phyloP scores from a whole-genome alignment of 2,113 vertebrate species.

The Eulemur macaco region DNA sequence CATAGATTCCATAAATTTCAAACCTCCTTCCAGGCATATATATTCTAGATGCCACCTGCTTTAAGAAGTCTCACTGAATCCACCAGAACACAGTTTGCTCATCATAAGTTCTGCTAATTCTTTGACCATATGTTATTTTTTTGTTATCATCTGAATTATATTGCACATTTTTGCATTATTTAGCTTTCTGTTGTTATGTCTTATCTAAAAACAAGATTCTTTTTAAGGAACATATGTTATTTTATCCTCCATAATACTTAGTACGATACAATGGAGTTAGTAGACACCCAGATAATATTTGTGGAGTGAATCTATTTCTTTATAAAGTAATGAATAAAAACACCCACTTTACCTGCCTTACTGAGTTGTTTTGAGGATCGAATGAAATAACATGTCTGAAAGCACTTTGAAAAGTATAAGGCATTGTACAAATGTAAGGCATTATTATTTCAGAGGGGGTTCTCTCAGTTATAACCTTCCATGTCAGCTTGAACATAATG shows the following conservation, averaged over 20 bases:
- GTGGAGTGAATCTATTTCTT: background rate
- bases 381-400: slow-evolving; percentile 40
- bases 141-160: background rate
- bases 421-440: background rate
- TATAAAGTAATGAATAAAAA: slow-evolving; percentile 46
- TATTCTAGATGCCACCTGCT: background rate
- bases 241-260: background rate
- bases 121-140: background rate
- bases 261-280: background rate
- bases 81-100: background rate
- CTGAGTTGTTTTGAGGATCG: background rate
- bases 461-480: slow-evolving; percentile 44
- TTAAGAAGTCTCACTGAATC: background rate
- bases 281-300: slow-evolving; percentile 8
- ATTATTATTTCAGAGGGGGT: slow-evolving; percentile 60
- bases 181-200: slow-evolving; percentile 35
- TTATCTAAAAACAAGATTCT: slow-evolving; percentile 5
- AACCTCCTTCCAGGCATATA: background rate
- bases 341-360: background rate
- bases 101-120: background rate
- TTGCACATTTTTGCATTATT: background rate
- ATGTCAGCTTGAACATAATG: slow-evolving; percentile 22
- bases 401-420: slow-evolving; percentile 36
- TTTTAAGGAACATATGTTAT: slow-evolving; percentile 5
- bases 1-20: background rate